A percentile compares a stretch with the other conserved stretches of the same genome.
Evolutionary conservation across 2,888 invertebrate species (phyloP).

Genomic region (Loripinus fragilis): DNA sequence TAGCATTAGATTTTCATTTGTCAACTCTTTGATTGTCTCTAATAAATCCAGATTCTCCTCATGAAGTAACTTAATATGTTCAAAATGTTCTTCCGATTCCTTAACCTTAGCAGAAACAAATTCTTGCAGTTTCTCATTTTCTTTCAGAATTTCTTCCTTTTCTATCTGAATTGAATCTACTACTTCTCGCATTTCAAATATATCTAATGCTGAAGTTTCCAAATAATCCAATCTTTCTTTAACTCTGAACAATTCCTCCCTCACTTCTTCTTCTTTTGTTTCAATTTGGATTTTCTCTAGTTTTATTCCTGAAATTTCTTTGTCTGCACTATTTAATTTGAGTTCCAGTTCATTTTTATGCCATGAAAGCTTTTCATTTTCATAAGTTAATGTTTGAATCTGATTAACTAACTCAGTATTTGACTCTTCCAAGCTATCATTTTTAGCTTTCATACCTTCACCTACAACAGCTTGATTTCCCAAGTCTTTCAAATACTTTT

Average conservation of each 20-base stretch:
- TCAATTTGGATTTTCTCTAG: constrained; percentile 36
- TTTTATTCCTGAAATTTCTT: constrained; percentile 42
- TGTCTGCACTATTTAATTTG: constrained; percentile 33
- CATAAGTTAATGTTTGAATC: constrained; percentile 15
- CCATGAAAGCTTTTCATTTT: constrained; percentile 50
- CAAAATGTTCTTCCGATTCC: constrained; percentile 46
- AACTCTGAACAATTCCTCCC: constrained; percentile 48
- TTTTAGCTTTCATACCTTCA: neutral
- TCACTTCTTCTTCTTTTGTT: constrained; percentile 40
- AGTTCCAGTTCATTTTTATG: constrained; percentile 51
- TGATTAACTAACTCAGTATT: neutral
- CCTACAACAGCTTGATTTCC: constrained; percentile 12
- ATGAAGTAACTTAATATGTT: constrained; percentile 39
- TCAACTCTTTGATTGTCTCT: constrained; percentile 18
- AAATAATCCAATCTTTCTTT: constrained; percentile 53
- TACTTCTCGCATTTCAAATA: constrained; percentile 57
- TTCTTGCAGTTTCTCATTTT: constrained; percentile 54
- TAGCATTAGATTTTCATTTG: constrained; percentile 19
- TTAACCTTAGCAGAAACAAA: constrained; percentile 34
- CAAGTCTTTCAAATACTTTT: constrained; percentile 21
- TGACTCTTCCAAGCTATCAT: constrained; percentile 2
- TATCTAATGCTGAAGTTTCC: constrained; percentile 51
- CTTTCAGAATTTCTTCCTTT: constrained; percentile 46
- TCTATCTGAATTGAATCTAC: constrained; percentile 53
- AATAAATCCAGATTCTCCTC: constrained; percentile 48